These are phyloP conservation scores for Plumapathes pennacea DNA, from an alignment of 92 coral and sea anemone species.

Conservation along the genomic window DNA sequence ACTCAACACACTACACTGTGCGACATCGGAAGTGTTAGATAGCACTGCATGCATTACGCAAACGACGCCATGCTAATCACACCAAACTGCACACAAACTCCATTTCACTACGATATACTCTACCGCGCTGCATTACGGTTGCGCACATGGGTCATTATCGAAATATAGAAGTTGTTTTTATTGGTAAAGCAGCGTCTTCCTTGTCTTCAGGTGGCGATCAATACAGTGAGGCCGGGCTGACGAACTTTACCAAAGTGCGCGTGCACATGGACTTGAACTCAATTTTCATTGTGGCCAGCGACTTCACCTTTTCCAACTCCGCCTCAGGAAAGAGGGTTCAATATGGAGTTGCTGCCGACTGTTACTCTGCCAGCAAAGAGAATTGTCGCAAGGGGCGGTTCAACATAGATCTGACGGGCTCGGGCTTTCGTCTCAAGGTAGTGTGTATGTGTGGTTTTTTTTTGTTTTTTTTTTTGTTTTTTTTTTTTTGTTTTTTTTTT, in stretches of 20 bases:
- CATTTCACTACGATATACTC: too few species aligned
- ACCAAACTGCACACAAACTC: too few species aligned
- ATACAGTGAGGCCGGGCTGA: constrained; percentile 69
- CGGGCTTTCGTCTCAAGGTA: constrained; percentile 79
- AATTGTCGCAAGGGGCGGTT: constrained; percentile 87
- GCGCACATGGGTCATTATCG: too few species aligned
- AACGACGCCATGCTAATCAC: too few species aligned
- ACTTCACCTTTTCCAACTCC: constrained; percentile 66
- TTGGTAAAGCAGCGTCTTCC: too few species aligned
- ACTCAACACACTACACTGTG: too few species aligned
- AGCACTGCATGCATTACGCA: too few species aligned
- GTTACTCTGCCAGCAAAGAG: constrained; percentile 79
- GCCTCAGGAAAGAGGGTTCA: constrained; percentile 56
- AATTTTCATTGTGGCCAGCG: constrained; percentile 65
- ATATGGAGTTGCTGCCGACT: constrained; percentile 88
- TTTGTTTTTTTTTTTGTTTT: not conserved
- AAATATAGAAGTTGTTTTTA: not conserved
- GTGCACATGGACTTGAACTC: constrained; percentile 45
- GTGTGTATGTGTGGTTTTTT: not conserved
- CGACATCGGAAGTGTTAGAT: too few species aligned
- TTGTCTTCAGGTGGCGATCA: constrained; percentile 46
- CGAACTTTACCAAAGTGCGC: constrained; percentile 79
- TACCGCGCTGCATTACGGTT: too few species aligned
- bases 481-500: not conserved
- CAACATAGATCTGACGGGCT: constrained; percentile 78